Conservation (phyloP, 1,140 invertebrate genomes). For the Sweltsa coloradensis region DNA sequence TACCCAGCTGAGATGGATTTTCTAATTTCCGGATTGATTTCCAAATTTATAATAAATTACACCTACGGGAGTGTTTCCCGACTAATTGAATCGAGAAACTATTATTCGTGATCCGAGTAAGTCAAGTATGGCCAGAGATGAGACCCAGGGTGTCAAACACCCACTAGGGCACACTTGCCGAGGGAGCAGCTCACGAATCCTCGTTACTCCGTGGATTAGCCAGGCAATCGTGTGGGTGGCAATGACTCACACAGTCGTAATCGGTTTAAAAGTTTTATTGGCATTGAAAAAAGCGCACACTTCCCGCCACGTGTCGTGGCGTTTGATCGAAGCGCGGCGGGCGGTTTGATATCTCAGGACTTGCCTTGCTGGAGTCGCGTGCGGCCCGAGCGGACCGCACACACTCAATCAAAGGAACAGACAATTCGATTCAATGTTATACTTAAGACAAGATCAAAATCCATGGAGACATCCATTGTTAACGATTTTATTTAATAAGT, state of each 20-base stretch:
- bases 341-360: constrained; percentile 5
- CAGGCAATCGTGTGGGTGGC: too few relatives aligned
- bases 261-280: constrained; percentile 15
- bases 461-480: background rate
- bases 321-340: constrained; percentile 1
- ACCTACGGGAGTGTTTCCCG: too few relatives aligned
- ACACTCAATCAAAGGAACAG: background rate
- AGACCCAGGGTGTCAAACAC: too few relatives aligned
- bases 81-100: too few relatives aligned
- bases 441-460: background rate
- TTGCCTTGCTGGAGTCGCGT: background rate
- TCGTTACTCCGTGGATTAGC: too few relatives aligned
- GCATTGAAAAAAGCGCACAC: constrained; percentile 16
- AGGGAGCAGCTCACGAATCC: too few relatives aligned
- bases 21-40: too few relatives aligned
- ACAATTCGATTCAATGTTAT: background rate
- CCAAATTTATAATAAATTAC: too few relatives aligned
- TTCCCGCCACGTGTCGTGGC: constrained; percentile 5
- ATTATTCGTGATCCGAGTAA: too few relatives aligned
- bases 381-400: background rate
- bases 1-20: too few relatives aligned
- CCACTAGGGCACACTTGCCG: too few relatives aligned
- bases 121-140: too few relatives aligned
- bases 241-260: constrained; percentile 12
- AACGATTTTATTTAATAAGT: constrained; percentile 11